Percentiles rank a stretch among this genome's conserved stretches.
phyloP scores from a whole-genome alignment of 2,113 vertebrate species.

The Callipepla californica region DNA sequence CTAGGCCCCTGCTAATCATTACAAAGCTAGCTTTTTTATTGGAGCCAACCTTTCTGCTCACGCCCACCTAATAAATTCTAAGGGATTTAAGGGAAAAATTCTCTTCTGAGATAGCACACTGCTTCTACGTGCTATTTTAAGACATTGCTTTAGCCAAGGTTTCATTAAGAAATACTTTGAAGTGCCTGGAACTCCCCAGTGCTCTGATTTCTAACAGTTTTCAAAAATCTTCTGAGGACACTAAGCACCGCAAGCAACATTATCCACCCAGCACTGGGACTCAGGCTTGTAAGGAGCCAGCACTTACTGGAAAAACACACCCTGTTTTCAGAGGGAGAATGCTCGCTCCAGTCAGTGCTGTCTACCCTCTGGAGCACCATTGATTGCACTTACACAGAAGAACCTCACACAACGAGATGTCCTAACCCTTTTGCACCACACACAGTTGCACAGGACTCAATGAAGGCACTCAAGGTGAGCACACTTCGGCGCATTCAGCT shows the following conservation, averaged over 20 bases:
- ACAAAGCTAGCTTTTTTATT: slow-evolving; percentile 60
- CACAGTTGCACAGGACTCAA: neutral
- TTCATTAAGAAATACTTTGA: slow-evolving; percentile 50
- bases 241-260: neutral
- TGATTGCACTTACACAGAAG: neutral
- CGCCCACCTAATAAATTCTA: slow-evolving; percentile 59
- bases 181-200: neutral
- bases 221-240: neutral
- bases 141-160: slow-evolving; percentile 8
- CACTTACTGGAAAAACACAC: neutral
- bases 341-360: neutral
- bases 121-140: slow-evolving; percentile 54
- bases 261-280: neutral
- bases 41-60: slow-evolving; percentile 64
- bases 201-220: neutral
- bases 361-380: neutral
- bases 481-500: fast-evolving
- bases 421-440: neutral
- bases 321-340: neutral
- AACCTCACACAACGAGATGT: neutral
- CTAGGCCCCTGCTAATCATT: slow-evolving; percentile 75
- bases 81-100: neutral
- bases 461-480: fast-evolving
- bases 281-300: neutral
- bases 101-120: neutral